Evolutionary conservation across 2,113 vertebrate genomes (phyloP).

Genomic region (Chamaetylas fuelleborni): DNA sequence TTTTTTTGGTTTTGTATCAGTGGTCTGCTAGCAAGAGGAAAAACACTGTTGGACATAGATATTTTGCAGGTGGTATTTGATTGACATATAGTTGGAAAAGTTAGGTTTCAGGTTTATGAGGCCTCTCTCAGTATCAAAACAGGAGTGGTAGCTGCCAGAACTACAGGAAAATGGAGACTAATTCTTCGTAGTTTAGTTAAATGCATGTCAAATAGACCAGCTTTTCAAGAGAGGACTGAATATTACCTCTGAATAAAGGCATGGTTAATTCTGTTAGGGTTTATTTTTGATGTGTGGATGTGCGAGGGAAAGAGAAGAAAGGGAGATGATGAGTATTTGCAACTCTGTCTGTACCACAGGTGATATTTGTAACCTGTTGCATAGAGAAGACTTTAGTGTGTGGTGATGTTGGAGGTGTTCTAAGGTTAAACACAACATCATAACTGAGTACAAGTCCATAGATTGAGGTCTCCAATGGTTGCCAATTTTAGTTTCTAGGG

Average conservation of each 20-base stretch:
- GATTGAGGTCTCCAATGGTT: neutral
- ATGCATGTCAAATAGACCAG: neutral
- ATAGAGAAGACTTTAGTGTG: neutral
- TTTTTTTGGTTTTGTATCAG: neutral
- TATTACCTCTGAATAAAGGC: neutral
- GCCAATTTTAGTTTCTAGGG: neutral
- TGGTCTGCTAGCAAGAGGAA: neutral
- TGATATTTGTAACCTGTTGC: neutral
- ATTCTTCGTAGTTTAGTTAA: neutral
- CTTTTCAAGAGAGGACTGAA: neutral
- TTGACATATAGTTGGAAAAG: neutral
- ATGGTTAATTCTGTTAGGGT: neutral
- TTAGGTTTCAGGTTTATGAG: neutral
- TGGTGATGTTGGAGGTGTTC: neutral
- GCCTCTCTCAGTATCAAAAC: neutral
- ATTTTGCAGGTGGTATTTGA: neutral
- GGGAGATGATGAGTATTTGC: neutral
- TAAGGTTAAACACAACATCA: neutral
- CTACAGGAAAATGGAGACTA: neutral
- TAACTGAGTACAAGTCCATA: neutral
- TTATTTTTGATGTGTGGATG: neutral
- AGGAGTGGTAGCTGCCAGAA: neutral
- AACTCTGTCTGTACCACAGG: neutral
- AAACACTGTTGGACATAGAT: neutral
- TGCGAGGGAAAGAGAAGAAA: neutral